Evolutionary conservation across 2,888 invertebrate genomes (phyloP).

Genomic region (Cephus pulcher): DNA sequence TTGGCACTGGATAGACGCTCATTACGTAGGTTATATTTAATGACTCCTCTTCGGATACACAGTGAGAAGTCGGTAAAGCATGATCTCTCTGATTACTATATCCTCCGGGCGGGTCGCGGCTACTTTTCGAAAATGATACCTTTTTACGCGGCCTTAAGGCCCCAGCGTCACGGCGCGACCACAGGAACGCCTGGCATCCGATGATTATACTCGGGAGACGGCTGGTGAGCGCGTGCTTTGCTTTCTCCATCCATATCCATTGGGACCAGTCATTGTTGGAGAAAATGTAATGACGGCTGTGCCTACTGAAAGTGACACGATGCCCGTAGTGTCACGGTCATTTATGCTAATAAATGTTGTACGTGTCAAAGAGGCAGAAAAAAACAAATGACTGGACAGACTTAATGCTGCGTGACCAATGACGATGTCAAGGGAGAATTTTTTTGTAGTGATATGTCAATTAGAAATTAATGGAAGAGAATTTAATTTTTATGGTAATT

Average conservation of each 20-base stretch:
- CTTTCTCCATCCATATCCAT: neutral
- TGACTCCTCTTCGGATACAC: neutral
- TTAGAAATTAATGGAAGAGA: neutral
- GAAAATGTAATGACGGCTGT: neutral
- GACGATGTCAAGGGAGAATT: neutral
- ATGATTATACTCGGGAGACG: constrained; percentile 34
- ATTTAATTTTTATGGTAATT: neutral
- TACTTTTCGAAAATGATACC: constrained; percentile 38
- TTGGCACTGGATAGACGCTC: neutral
- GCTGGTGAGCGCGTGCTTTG: neutral
- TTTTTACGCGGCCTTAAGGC: constrained; percentile 36
- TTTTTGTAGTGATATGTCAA: neutral
- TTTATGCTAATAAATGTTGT: neutral
- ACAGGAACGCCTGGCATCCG: constrained; percentile 44
- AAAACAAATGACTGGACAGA: neutral
- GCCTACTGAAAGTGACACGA: neutral
- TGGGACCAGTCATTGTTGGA: neutral
- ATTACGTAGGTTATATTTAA: neutral
- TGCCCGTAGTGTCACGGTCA: neutral
- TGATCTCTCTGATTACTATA: neutral
- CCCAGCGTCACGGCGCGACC: constrained; percentile 26
- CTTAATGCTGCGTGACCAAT: neutral
- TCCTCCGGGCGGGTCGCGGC: neutral
- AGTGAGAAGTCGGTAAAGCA: neutral
- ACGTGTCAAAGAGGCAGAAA: neutral